Evolutionary conservation across 2,888 invertebrate genomes (phyloP), one percentile per base, ranked within the genome.

Genomic region (Zaprionus obscuricornis): DNA sequence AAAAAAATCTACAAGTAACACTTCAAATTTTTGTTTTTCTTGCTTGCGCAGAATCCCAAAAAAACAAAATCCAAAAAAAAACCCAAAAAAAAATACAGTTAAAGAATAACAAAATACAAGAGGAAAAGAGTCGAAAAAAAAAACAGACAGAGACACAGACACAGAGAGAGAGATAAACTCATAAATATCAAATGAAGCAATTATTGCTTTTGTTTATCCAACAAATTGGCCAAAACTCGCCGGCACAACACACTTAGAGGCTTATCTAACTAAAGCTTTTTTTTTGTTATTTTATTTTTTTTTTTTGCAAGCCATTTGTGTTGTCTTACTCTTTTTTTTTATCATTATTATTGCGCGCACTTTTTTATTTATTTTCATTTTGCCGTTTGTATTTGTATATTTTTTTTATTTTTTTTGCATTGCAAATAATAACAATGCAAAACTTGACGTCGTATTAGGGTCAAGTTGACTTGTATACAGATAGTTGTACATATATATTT

Each of bases 381-480:
- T n/a, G n/a, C n/a, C n/a, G n/a, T n/a, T n/a, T n/a, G n/a, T n/a
- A n/a, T n/a, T n/a, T n/a, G n/a, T n/a, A n/a, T n/a, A n/a, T n/a
- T n/a, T n/a, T n/a, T n/a, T n/a, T n/a, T n/a, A n/a, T n/a, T n/a
- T n/a, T n/a, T n/a, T n/a, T n/a, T n/a, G n/a, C n/a, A n/a, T 68
- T 51, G 20, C 29, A 31, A 22, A 14, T 46, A 18, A 24, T 24
- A n/a, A n/a, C n/a, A 50, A 31, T 34, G 49, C 26, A 66, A 60
- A 51, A 51, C 57, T 63, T 63, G 43, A 8, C 43, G 27, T 34
- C 49, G 73, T 64, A 76, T 76, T 73, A 67, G 62, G 64, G 78
- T 73, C 75, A 76, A 76, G 73, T 71, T 73, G 57, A 58, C 57
- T 57, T 54, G 46, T 58, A 50, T 57, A 51, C 47, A 51, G 4